Conservation (phyloP, 1,140 invertebrate species). For the Magallana angulata region DNA sequence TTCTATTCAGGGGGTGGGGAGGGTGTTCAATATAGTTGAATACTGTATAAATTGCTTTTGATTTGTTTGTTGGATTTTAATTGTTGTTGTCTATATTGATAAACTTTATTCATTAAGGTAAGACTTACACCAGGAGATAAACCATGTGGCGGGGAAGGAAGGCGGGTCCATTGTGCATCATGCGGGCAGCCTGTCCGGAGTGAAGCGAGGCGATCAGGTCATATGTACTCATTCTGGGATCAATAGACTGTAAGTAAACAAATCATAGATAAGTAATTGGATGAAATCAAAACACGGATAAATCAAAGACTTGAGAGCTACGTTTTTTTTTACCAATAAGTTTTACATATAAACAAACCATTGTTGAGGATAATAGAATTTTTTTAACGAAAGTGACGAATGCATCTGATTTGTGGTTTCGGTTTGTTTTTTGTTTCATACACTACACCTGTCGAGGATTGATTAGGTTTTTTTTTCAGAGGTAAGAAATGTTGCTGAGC, state of each 20-base stretch:
- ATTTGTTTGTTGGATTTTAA: too few relatives aligned
- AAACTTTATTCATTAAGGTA: too few relatives aligned
- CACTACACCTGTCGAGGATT: not conserved
- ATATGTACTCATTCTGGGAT: conserved; percentile 47
- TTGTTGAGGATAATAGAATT: too few relatives aligned
- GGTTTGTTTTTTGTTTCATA: not conserved
- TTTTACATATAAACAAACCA: too few relatives aligned
- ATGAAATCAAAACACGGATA: too few relatives aligned
- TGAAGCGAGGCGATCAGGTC: conserved; percentile 53
- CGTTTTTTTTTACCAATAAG: too few relatives aligned
- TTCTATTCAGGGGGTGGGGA: too few relatives aligned
- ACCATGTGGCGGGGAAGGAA: conserved; percentile 52
- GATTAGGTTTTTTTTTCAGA: not conserved
- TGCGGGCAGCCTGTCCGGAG: conserved; percentile 37
- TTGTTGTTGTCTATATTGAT: too few relatives aligned
- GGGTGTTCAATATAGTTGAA: too few relatives aligned
- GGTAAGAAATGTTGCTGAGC: not conserved
- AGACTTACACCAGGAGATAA: conserved; percentile 56
- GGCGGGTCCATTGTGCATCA: conserved; percentile 54
- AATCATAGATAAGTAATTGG: not conserved
- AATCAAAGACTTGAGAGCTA: too few relatives aligned
- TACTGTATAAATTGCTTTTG: too few relatives aligned
- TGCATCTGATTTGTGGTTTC: conserved; percentile 7
- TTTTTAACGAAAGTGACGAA: too few relatives aligned
- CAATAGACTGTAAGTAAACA: not conserved